Percentiles rank a stretch among this genome's conserved stretches.
Evolutionary conservation across 1,140 invertebrate genomes (phyloP).

Genomic region (Solenopsis invicta): DNA sequence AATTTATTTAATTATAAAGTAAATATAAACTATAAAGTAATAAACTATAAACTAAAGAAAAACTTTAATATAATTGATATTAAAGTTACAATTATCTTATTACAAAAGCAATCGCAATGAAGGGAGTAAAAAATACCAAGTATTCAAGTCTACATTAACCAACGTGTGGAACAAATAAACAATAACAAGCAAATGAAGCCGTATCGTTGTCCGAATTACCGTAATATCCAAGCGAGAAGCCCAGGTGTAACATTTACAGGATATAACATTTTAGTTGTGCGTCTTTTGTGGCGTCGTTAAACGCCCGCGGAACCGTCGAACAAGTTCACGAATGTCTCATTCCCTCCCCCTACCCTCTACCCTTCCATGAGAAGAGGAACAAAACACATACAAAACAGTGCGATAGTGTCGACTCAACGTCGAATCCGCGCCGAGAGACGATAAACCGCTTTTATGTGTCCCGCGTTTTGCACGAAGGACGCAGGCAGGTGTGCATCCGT

Average conservation of each 20-base stretch:
- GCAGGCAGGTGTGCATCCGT: constrained; percentile 45
- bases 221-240: not conserved
- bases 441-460: constrained; percentile 58
- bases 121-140: not conserved
- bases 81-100: not conserved
- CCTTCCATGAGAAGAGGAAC: not conserved
- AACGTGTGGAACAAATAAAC: not conserved
- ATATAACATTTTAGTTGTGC: not conserved
- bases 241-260: not conserved
- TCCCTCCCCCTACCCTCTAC: not conserved
- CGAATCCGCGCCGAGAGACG: constrained; percentile 36
- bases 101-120: not conserved
- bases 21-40: no score
- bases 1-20: no score
- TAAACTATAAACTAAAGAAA: no score
- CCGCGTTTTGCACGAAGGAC: constrained; percentile 50
- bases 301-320: constrained; percentile 53
- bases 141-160: not conserved
- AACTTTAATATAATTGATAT: constrained; percentile 5
- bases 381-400: not conserved
- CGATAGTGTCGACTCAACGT: constrained; percentile 25
- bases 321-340: constrained; percentile 57
- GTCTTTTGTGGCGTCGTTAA: constrained; percentile 39
- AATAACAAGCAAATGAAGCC: constrained; percentile 25
- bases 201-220: not conserved